Evolutionary conservation across 2,797 vertebrate species (phyloP), one percentile per base, ranked within the genome.

Genomic region (Florisuga fusca): DNA sequence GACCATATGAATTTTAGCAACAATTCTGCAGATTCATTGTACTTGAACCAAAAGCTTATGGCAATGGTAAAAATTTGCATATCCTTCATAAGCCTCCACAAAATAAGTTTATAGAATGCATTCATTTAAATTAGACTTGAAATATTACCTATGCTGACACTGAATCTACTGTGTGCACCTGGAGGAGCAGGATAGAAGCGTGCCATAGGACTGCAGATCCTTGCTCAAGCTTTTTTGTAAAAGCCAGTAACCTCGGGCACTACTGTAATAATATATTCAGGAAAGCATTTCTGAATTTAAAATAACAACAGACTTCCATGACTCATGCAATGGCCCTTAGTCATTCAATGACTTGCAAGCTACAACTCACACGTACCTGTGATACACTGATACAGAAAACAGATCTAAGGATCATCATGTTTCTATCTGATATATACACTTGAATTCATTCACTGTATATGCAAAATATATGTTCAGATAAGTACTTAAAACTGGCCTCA

Each of bases 361-460:
- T 15, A 25, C 51, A 38, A 78, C 38, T 69, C 79, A 72, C 33
- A 34, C 25, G 15, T 46, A 31, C 43, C 59, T 57, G 50, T 25
- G 61, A 81, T 38, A 75, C 20, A 15, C 16, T 16, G 43, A 55
- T 62, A 55, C 29, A 57, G 45, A 83, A 64, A 43, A 74, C 45
- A 85, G 64, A 64, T 53, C 71, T 62, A 48, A 80, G 57, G 12
- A 41, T 29, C 20, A 23, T 50, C 22, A 12, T n/a, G 33, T 33
- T 78, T 79, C 43, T 43, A 33, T 45, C 29, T 2, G 7, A 61
- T 36, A 50, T 27, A 13, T 41, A 22, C 29, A 55, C 75, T 92
- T 80, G 81, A 91, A 94, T 81, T 93, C 12, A 26, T 54, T 84
- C 76, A 48, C 25, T 63, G 43, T 86, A 86, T 95, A 86, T 64